These are phyloP conservation scores for Polydrusus tereticollis DNA, from an alignment of 2,888 invertebrate genomes.

Conservation along the genomic window DNA sequence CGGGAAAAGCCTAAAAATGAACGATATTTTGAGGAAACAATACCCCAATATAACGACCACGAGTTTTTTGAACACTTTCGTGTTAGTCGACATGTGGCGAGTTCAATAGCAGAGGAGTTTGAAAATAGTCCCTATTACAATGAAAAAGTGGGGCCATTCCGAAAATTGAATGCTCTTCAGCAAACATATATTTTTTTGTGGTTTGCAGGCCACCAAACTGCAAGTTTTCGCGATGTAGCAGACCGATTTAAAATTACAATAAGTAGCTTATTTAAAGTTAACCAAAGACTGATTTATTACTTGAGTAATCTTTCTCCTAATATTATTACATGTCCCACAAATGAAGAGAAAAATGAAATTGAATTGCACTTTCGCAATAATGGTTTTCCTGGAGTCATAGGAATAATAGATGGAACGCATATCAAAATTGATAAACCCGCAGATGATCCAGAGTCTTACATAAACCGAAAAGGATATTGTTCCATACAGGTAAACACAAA, in stretches of 20 bases:
- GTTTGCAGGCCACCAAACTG: slow-evolving; percentile 47
- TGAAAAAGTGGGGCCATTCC: slow-evolving; percentile 40
- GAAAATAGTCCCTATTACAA: slow-evolving; percentile 39
- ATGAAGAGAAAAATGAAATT: neutral
- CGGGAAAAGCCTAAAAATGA: slow-evolving; percentile 8
- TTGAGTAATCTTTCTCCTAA: slow-evolving; percentile 43
- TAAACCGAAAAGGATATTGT: slow-evolving; percentile 12
- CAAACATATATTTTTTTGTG: slow-evolving; percentile 37
- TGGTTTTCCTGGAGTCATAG: slow-evolving; percentile 44
- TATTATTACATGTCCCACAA: slow-evolving; percentile 16
- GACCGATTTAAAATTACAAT: slow-evolving; percentile 49
- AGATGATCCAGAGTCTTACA: slow-evolving; percentile 47
- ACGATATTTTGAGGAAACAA: slow-evolving; percentile 45
- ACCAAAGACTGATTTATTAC: slow-evolving; percentile 48
- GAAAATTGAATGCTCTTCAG: slow-evolving; percentile 38
- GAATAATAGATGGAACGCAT: slow-evolving; percentile 46
- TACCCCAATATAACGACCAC: slow-evolving; percentile 45
- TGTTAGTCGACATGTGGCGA: slow-evolving; percentile 20
- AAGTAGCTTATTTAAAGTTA: slow-evolving; percentile 45
- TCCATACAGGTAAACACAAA: too few species aligned
- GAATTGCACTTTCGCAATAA: slow-evolving; percentile 43
- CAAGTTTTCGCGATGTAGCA: slow-evolving; percentile 49
- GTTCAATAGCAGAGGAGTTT: slow-evolving; percentile 40
- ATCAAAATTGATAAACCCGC: slow-evolving; percentile 47
- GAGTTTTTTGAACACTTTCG: slow-evolving; percentile 46